Conservation (phyloP, 1,140 invertebrate species). For the Oreohelix idahoensis region DNA sequence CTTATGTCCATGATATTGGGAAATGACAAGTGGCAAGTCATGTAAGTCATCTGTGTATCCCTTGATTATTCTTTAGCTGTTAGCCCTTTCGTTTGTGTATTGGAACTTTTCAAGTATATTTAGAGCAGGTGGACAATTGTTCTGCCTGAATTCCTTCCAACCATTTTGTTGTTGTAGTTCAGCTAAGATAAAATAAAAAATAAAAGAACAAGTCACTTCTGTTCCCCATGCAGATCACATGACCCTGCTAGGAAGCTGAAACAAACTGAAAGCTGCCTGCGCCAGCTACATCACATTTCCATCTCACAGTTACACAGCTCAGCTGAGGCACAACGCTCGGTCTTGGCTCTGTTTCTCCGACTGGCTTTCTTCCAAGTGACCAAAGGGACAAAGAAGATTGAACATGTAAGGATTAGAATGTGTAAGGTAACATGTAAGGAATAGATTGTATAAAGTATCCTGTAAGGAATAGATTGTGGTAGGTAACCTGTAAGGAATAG, state of each 20-base stretch:
- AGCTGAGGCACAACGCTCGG: background rate
- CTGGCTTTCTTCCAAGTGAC: conserved; percentile 20
- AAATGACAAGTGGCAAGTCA: conserved; percentile 1
- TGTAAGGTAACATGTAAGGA: no score
- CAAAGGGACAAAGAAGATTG: background rate
- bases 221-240: background rate
- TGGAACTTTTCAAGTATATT: no score
- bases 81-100: no score
- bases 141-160: no score
- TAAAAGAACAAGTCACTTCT: background rate
- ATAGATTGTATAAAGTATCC: no score
- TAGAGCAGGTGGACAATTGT: no score
- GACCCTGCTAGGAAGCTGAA: background rate
- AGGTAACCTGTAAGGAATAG: no score
- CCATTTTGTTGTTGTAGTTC: background rate
- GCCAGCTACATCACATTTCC: conserved; percentile 10
- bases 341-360: conserved; percentile 19
- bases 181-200: no score
- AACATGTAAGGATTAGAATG: conserved; percentile 13
- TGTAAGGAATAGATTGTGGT: no score
- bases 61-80: no score
- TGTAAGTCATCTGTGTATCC: conserved; percentile 5
- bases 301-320: conserved; percentile 15
- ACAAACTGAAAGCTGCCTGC: conserved; percentile 22
- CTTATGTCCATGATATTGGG: background rate